A percentile compares a stretch with the other conserved stretches of the same genome.
Evolutionary conservation across 2,113 vertebrate genomes (phyloP).

Genomic region (Pluvialis apricaria): DNA sequence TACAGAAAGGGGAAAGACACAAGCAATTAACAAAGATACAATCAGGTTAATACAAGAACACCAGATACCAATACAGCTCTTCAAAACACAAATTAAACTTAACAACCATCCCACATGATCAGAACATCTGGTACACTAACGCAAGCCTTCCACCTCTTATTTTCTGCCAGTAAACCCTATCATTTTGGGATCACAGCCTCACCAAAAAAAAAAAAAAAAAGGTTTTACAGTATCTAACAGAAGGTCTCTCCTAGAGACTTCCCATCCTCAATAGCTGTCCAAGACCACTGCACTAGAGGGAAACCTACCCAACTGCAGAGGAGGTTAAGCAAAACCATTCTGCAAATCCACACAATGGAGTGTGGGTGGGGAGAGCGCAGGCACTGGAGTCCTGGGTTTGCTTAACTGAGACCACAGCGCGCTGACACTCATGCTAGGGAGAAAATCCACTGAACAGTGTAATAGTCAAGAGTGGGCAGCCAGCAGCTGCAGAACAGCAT

Average conservation of each 20-base stretch:
- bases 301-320: neutral
- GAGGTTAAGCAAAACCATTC: neutral
- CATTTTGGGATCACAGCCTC: neutral
- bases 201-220: neutral
- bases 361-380: neutral
- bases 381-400: neutral
- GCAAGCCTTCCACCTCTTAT: neutral
- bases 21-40: neutral
- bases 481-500: neutral
- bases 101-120: neutral
- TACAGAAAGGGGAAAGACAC: neutral
- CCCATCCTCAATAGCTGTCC: neutral
- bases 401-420: neutral
- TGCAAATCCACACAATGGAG: neutral
- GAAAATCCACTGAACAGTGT: neutral
- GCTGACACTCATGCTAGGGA: neutral
- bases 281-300: neutral
- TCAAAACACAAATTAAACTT: neutral
- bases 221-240: neutral
- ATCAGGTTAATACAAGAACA: neutral
- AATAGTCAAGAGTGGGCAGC: rapidly evolving
- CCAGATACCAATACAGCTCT: neutral
- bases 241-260: neutral
- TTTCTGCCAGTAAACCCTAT: neutral
- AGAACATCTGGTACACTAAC: neutral